Conservation (phyloP, 2,113 vertebrate species). For the Tyrannus savana region DNA sequence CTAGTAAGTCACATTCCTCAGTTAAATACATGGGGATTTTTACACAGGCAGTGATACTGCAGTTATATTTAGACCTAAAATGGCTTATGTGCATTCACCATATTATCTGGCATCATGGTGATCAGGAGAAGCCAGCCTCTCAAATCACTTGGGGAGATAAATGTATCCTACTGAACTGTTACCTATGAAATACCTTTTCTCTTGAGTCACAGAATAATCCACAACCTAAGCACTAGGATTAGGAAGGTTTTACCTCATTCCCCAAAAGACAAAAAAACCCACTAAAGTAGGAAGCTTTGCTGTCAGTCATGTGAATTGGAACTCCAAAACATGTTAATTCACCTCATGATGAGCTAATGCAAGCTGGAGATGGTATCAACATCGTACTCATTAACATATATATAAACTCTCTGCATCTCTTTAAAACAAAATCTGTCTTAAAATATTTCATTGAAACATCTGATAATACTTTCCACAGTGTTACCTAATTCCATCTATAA, state of each 20-base stretch:
- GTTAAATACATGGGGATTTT: background rate
- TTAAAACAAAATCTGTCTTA: background rate
- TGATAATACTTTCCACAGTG: background rate
- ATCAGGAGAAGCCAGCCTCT: background rate
- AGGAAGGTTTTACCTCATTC: conserved; percentile 33
- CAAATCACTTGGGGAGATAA: background rate
- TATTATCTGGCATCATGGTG: background rate
- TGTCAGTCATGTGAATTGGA: background rate
- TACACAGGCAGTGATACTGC: background rate
- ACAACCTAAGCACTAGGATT: background rate
- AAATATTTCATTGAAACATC: background rate
- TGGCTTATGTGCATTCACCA: background rate
- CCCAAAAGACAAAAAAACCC: background rate
- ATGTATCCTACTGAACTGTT: background rate
- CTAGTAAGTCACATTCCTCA: background rate
- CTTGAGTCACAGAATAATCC: background rate
- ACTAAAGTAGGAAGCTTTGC: background rate
- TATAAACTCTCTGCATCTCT: background rate
- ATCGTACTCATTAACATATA: background rate
- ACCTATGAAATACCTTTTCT: background rate
- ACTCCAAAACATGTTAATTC: background rate
- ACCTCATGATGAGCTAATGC: background rate
- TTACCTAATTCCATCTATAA: background rate
- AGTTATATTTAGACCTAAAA: conserved; percentile 9
- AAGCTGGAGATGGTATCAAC: background rate